phyloP scores from a whole-genome alignment of 2,888 invertebrate species.

The Pyrochroa serraticornis region DNA sequence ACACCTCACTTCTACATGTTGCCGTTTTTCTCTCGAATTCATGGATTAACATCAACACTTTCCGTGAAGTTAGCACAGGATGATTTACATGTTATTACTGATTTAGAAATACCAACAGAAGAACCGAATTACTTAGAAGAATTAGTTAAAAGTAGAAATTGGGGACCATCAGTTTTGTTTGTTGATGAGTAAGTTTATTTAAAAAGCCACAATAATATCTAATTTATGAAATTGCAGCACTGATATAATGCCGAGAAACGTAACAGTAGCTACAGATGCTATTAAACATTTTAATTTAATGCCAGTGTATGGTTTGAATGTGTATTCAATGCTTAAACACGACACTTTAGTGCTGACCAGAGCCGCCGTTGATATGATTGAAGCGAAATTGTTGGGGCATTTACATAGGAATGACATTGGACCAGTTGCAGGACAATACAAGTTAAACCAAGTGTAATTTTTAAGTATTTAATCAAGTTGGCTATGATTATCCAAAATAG shows the following conservation, averaged over 20 bases:
- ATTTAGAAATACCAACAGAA: slow-evolving; percentile 83
- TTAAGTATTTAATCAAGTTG: no score
- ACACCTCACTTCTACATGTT: slow-evolving; percentile 93
- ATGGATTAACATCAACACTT: slow-evolving; percentile 82
- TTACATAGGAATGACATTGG: slow-evolving; percentile 66
- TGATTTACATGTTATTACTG: slow-evolving; percentile 89
- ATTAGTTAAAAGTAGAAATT: slow-evolving; percentile 81
- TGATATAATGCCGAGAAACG: slow-evolving; percentile 87
- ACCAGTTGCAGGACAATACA: slow-evolving; percentile 61
- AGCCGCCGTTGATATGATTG: slow-evolving; percentile 82
- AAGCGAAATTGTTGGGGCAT: slow-evolving; percentile 75
- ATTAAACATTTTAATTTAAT: slow-evolving; percentile 89
- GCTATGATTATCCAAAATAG: no score
- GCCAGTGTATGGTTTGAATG: slow-evolving; percentile 96
- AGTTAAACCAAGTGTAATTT: slow-evolving; percentile 64
- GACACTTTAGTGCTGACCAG: slow-evolving; percentile 88
- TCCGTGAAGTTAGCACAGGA: slow-evolving; percentile 95
- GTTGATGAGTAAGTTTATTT: slow-evolving; percentile 79
- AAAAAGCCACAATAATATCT: background rate
- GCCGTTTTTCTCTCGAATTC: slow-evolving; percentile 75
- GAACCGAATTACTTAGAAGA: slow-evolving; percentile 80
- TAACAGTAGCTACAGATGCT: slow-evolving; percentile 78
- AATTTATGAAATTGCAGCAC: slow-evolving; percentile 64
- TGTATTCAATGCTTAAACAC: slow-evolving; percentile 96
- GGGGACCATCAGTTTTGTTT: slow-evolving; percentile 96